Evolutionary conservation across 2,113 vertebrate genomes (phyloP).

Genomic region (Callospermophilus lateralis): DNA sequence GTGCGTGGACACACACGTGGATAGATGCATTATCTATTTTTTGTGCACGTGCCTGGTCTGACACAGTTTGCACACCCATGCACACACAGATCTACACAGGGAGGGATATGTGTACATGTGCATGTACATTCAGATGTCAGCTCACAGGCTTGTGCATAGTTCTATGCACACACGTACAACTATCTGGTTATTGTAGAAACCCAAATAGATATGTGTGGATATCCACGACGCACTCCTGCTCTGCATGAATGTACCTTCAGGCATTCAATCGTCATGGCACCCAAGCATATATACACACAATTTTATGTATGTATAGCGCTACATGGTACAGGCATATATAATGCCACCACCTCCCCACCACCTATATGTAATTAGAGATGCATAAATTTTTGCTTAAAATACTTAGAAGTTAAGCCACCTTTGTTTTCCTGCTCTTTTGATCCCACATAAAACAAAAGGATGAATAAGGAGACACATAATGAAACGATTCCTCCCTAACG

Average conservation of each 20-base stretch:
- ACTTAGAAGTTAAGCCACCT: not conserved
- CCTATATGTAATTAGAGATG: not conserved
- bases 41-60: not conserved
- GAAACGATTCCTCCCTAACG: not conserved
- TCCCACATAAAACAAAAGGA: not conserved
- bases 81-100: not conserved
- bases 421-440: not conserved
- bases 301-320: too few relatives aligned
- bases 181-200: not conserved
- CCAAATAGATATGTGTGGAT: too few relatives aligned
- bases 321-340: not conserved
- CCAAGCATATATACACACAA: not conserved
- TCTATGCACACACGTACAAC: too few relatives aligned
- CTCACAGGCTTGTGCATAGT: not conserved
- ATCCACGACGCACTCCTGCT: not conserved
- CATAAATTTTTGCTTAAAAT: not conserved
- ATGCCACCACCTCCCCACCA: not conserved
- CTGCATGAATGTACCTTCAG: not conserved
- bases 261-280: too few relatives aligned
- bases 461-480: too few relatives aligned
- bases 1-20: not conserved
- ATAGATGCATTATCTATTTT: not conserved
- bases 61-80: not conserved
- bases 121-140: not conserved
- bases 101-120: fast-evolving